phyloP scores from a whole-genome alignment of 2,113 vertebrate species.

The Aptenodytes forsteri region DNA sequence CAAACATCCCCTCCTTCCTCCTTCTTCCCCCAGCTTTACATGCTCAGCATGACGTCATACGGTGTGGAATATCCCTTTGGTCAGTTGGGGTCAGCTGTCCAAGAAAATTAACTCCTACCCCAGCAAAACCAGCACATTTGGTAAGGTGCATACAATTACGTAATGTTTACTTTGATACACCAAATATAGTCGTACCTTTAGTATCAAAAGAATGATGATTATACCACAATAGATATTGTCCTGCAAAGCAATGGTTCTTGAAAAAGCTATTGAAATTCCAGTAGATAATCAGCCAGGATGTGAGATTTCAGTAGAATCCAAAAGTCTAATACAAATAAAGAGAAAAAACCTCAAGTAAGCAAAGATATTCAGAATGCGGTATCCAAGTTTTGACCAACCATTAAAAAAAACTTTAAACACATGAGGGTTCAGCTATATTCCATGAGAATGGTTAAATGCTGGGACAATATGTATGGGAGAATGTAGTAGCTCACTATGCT shows the following conservation, averaged over 20 bases:
- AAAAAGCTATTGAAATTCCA: not conserved
- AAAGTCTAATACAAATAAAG: not conserved
- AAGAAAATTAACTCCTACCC: no score
- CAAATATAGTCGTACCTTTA: not conserved
- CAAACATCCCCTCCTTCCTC: no score
- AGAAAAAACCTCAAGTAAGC: fast-evolving
- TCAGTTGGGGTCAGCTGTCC: no score
- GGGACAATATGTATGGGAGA: not conserved
- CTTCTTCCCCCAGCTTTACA: no score
- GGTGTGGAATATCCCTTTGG: no score
- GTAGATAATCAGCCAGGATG: not conserved
- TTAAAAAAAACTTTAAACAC: not conserved
- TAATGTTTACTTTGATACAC: fast-evolving
- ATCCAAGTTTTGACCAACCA: not conserved
- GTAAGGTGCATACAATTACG: no score
- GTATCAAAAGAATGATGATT: not conserved
- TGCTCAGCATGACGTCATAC: no score
- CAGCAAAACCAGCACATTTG: no score
- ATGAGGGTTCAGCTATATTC: not conserved
- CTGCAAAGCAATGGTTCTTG: not conserved
- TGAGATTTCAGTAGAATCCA: not conserved
- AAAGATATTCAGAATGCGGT: not conserved
- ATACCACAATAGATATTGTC: fast-evolving
- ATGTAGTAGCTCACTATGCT: not conserved
- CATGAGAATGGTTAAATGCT: not conserved